These are phyloP conservation scores for Isichthys henryi DNA, from an alignment of 2,113 vertebrate species.

Conservation along the genomic window DNA sequence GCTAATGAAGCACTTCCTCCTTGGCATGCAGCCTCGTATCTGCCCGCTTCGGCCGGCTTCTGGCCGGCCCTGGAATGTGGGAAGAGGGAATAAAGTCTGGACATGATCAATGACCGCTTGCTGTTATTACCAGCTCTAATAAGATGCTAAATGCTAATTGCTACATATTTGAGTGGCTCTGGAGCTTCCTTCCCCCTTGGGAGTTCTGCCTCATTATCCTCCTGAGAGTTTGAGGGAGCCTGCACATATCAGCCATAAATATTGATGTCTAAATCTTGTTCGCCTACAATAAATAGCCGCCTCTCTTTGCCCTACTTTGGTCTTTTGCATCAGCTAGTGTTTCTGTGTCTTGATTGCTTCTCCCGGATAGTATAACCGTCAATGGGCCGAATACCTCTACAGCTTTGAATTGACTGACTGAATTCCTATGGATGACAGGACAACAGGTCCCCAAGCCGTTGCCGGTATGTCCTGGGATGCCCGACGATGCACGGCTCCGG, in stretches of 20 bases:
- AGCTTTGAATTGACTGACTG: neutral
- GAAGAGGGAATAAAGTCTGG: conserved; percentile 9
- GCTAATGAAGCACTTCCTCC: conserved; percentile 59
- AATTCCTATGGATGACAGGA: neutral
- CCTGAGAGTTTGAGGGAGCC: neutral
- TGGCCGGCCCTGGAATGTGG: conserved; percentile 32
- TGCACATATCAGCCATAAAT: neutral
- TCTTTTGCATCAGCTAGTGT: neutral
- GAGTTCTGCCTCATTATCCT: conserved; percentile 2
- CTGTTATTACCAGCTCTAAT: neutral
- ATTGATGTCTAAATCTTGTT: neutral
- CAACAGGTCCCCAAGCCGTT: neutral
- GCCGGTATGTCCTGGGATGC: neutral
- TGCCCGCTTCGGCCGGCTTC: conserved; percentile 33
- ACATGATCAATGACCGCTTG: neutral
- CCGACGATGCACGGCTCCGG: neutral
- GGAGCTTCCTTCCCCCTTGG: neutral
- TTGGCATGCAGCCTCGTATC: conserved; percentile 17
- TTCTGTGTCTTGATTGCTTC: neutral
- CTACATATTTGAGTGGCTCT: neutral
- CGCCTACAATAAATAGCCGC: neutral
- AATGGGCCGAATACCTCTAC: neutral
- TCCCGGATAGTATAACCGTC: neutral
- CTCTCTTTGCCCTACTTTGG: neutral
- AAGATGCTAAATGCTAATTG: neutral